Percentiles rank a stretch among this genome's conserved stretches.
Evolutionary conservation across 1,140 invertebrate genomes (phyloP).

Genomic region (Drosophila simulans): DNA sequence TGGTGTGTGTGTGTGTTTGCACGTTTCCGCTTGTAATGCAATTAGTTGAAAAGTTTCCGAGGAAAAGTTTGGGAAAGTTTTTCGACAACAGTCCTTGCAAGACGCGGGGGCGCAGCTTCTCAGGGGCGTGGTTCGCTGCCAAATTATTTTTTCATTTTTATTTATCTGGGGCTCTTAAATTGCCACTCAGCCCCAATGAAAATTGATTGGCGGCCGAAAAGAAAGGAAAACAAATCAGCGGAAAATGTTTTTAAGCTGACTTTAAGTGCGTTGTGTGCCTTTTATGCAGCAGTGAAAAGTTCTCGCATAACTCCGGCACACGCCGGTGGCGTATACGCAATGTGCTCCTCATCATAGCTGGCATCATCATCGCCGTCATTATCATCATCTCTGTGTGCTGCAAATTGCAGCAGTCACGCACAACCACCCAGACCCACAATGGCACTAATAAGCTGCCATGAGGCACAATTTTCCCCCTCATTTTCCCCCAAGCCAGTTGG

Average conservation of each 20-base stretch:
- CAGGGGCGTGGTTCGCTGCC: constrained; percentile 3
- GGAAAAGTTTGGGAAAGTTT: constrained; percentile 59
- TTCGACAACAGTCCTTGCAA: constrained; percentile 60
- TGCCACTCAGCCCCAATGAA: constrained; percentile 40
- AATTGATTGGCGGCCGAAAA: constrained; percentile 31
- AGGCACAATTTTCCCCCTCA: constrained; percentile 30
- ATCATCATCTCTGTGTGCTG: constrained; percentile 24
- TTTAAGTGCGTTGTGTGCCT: background rate
- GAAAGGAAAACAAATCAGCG: background rate
- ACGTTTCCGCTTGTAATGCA: constrained; percentile 82
- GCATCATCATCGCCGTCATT: constrained; percentile 5
- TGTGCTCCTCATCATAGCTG: background rate
- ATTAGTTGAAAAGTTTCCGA: constrained; percentile 78
- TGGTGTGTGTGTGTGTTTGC: constrained; percentile 30
- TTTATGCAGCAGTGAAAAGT: constrained; percentile 5
- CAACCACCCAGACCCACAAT: constrained; percentile 2
- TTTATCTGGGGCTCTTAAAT: constrained; percentile 28
- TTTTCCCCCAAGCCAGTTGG: constrained; percentile 4
- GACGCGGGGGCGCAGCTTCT: constrained; percentile 18
- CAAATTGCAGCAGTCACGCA: constrained; percentile 61
- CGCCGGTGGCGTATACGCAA: constrained; percentile 32
- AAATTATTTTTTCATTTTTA: constrained; percentile 23
- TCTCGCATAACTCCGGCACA: constrained; percentile 16
- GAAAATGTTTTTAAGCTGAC: constrained; percentile 5
- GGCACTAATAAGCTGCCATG: constrained; percentile 62